Evolutionary conservation across 1,140 invertebrate species (phyloP).

Genomic region (Cheumatopsyche charites): DNA sequence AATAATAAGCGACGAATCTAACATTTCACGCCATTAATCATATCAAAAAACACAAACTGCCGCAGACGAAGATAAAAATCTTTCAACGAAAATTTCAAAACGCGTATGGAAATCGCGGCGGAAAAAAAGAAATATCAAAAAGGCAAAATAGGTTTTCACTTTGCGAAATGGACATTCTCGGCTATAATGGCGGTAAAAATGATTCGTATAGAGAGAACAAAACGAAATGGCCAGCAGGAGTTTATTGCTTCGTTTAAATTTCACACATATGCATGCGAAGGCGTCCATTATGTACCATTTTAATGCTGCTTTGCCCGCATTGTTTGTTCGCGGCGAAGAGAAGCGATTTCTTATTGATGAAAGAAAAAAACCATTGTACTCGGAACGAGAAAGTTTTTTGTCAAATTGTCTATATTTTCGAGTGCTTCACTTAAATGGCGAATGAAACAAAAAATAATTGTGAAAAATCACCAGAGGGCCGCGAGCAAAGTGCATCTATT

Average conservation of each 20-base stretch:
- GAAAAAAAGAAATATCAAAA: too few relatives aligned
- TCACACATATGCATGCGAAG: conserved; percentile 5
- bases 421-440: background rate
- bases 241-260: conserved; percentile 13
- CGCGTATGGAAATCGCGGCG: too few relatives aligned
- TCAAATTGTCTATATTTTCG: conserved; percentile 9
- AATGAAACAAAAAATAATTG: background rate
- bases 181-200: too few relatives aligned
- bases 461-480: conserved; percentile 5
- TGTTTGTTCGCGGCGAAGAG: background rate
- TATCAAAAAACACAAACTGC: too few relatives aligned
- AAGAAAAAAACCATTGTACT: conserved; percentile 19
- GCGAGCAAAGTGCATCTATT: conserved; percentile 27
- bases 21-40: too few relatives aligned
- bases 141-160: too few relatives aligned
- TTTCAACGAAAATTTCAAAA: too few relatives aligned
- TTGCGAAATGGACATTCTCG: too few relatives aligned
- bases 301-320: background rate
- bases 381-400: conserved; percentile 23
- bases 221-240: background rate
- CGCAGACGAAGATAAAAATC: too few relatives aligned
- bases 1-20: too few relatives aligned
- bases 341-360: conserved; percentile 17
- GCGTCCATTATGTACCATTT: background rate
- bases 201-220: too few relatives aligned